phyloP scores from a whole-genome alignment of 2,797 vertebrate genomes.

The Pterois miles region DNA sequence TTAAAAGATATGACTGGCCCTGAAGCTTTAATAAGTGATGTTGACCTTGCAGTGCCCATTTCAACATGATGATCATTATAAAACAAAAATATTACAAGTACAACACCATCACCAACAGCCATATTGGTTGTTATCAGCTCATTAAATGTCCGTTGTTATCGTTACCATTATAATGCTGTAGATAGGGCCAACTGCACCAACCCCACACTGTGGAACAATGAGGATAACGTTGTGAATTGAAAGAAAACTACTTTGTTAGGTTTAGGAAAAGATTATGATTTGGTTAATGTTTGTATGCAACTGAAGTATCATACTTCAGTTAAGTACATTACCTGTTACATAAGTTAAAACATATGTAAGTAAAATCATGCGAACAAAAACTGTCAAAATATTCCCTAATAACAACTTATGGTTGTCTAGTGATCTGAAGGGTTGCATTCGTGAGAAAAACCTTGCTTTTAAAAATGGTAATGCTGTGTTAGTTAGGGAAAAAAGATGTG shows the following conservation, averaged over 20 bases:
- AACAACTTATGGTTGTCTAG: too few species aligned
- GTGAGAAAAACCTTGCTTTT: too few species aligned
- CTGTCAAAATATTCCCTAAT: too few species aligned
- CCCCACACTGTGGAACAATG: background rate
- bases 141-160: background rate
- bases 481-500: too few species aligned
- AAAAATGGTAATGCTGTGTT: too few species aligned
- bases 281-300: background rate
- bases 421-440: too few species aligned
- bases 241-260: background rate
- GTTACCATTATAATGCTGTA: background rate
- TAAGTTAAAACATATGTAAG: too few species aligned
- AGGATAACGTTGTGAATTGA: background rate
- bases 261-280: background rate
- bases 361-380: too few species aligned
- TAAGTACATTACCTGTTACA: background rate
- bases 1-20: constrained; percentile 16
- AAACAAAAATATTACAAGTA: constrained; percentile 16
- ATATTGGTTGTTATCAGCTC: background rate
- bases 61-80: background rate
- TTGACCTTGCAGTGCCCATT: background rate
- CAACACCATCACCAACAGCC: background rate
- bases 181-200: background rate
- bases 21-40: background rate
- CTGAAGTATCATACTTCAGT: background rate